These are phyloP conservation scores for Regulus satrapa DNA, from an alignment of 2,113 vertebrate species.

Conservation along the genomic window DNA sequence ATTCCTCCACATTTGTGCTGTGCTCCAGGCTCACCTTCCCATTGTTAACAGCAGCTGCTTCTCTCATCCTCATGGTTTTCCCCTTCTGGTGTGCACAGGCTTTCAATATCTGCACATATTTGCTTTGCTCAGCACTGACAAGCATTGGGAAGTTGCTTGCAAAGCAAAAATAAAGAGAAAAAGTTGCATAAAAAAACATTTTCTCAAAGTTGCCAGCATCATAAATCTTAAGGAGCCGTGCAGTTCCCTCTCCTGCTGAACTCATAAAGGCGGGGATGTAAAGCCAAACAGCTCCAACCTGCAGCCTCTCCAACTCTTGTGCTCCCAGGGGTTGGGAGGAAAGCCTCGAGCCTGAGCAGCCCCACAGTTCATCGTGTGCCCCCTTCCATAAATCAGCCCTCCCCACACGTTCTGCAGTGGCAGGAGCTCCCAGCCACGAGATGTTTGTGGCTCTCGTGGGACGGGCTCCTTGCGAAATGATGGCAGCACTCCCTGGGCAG, in stretches of 20 bases:
- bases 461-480: background rate
- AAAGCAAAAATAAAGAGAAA: background rate
- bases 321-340: background rate
- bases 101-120: background rate
- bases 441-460: background rate
- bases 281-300: background rate
- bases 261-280: background rate
- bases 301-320: background rate
- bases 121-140: background rate
- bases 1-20: background rate
- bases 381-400: constrained; percentile 20
- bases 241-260: background rate
- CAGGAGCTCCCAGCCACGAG: background rate
- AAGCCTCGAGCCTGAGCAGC: background rate
- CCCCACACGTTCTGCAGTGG: background rate
- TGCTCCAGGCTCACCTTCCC: background rate
- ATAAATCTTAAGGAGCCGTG: background rate
- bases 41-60: background rate
- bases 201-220: background rate
- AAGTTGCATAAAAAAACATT: background rate
- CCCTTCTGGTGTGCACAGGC: background rate
- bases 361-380: background rate
- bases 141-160: background rate
- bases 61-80: background rate
- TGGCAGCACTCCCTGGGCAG: background rate